Base-by-base conservation (phyloP, 1,140 invertebrate genomes). In the Eufriesea mexicana region DNA sequence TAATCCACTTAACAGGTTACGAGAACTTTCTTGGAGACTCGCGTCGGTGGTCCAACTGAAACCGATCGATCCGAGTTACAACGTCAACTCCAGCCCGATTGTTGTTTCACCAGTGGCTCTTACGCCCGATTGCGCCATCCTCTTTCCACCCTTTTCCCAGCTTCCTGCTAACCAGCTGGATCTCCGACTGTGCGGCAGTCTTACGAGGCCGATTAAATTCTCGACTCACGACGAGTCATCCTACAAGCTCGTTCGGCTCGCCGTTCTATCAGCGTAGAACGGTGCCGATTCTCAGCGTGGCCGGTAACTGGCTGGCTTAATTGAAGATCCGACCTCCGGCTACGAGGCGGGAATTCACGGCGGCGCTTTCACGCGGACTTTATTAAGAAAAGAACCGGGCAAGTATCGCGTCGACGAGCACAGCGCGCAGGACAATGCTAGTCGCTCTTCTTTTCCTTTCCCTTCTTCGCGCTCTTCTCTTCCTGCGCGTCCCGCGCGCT, bases 361-460 rank as follows among this genome's bases (percentile, higher is more conserved):
- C 67, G 84, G 62, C 61, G 84, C 62, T 74, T 86, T 83, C 54
- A 79, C 67, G 72, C 35, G 64, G 68, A 54, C 72, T 84, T 86
- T 84, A 87, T 80, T 77, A 83, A 85, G 61, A 54, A 62, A 59
- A 74, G 55, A 73, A 54, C 16, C 35, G 35, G 47, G 35, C 28
- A 20, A 57, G 79, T 86, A 86, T 85, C 84, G 75, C 74, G 25
- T 45, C 42, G 71, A 12, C 51, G 76, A 84, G 64, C 57, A 42
- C 64, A 16, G 45, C 45, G 59, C 79, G 28, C 70, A 42, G 62
- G 64, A 87, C 72, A 86, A 87, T 84, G 76, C 61, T 7, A 8
- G 45, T 18, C 20, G 12, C 2, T 7, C 45, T 61, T 73, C 59
- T 49, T 51, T 35, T 55, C 20, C 12, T 18, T n/a, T 62, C 61